Conservation (phyloP, 2,888 invertebrate species). For the Sesia bembeciformis region DNA sequence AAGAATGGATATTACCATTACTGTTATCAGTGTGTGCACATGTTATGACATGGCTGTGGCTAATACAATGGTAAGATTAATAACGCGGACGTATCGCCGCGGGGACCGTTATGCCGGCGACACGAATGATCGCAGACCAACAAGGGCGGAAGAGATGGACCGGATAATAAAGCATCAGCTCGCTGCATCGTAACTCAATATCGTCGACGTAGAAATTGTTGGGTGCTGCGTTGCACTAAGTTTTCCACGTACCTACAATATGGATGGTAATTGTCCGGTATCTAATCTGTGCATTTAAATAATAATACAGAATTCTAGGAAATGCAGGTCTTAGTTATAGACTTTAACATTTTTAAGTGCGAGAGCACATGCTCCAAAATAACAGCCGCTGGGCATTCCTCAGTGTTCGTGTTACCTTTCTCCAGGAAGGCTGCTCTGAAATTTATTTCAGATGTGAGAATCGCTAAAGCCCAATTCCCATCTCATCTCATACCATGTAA, state of each 20-base stretch:
- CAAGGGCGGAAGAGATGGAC: constrained; percentile 70
- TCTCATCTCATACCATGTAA: no score
- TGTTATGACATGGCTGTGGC: constrained; percentile 55
- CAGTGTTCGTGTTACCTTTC: no score
- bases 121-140: constrained; percentile 62
- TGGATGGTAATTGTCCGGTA: constrained; percentile 49
- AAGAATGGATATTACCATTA: constrained; percentile 55
- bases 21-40: constrained; percentile 58
- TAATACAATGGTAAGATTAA: constrained; percentile 71
- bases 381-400: no score
- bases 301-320: constrained; percentile 20
- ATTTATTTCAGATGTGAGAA: no score
- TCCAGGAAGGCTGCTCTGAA: no score
- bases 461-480: no score
- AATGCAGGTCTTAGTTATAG: no score
- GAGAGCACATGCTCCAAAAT: no score
- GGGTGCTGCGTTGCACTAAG: constrained; percentile 44
- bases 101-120: constrained; percentile 56
- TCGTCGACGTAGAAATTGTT: constrained; percentile 64
- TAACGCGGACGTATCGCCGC: constrained; percentile 55
- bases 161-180: constrained; percentile 67
- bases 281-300: constrained; percentile 50
- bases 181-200: constrained; percentile 61
- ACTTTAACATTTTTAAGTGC: no score
- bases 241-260: constrained; percentile 36